These are phyloP conservation scores for Paragorgia papillata DNA, from an alignment of 92 coral and sea anemone species.

Conservation along the genomic window DNA sequence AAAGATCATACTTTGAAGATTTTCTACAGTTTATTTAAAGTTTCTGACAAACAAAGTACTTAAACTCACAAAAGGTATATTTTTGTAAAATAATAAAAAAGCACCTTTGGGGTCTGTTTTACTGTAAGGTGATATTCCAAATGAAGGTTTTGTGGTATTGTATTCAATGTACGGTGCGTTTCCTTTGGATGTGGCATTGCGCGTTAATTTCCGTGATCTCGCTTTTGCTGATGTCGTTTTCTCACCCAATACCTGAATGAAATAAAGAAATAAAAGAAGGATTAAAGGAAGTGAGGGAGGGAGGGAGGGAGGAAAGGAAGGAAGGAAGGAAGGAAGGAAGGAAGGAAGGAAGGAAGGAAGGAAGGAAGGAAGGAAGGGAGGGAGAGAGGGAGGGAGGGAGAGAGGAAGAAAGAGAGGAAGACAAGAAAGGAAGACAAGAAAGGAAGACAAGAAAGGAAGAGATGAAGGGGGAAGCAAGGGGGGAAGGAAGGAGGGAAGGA, in stretches of 20 bases:
- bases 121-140: slow-evolving; percentile 87
- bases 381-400: slow-evolving; percentile 1
- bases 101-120: slow-evolving; percentile 92
- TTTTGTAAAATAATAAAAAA: too few species aligned
- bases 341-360: neutral
- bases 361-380: neutral
- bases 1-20: too few species aligned
- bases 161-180: slow-evolving; percentile 83
- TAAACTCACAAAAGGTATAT: too few species aligned
- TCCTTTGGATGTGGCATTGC: slow-evolving; percentile 56
- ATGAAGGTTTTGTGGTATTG: slow-evolving; percentile 81
- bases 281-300: too few species aligned
- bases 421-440: too few species aligned
- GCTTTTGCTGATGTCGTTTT: slow-evolving; percentile 73
- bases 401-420: neutral
- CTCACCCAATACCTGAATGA: slow-evolving; percentile 59
- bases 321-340: neutral
- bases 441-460: too few species aligned
- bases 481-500: slow-evolving; percentile 9
- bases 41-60: too few species aligned
- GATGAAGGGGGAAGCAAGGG: slow-evolving; percentile 1
- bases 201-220: slow-evolving; percentile 72
- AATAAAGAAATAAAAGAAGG: too few species aligned
- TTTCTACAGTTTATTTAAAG: too few species aligned
- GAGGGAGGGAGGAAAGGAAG: neutral